Evolutionary conservation across 2,888 invertebrate species (phyloP), one percentile per base, ranked within the genome.

Genomic region (Orchesellides sinensis): DNA sequence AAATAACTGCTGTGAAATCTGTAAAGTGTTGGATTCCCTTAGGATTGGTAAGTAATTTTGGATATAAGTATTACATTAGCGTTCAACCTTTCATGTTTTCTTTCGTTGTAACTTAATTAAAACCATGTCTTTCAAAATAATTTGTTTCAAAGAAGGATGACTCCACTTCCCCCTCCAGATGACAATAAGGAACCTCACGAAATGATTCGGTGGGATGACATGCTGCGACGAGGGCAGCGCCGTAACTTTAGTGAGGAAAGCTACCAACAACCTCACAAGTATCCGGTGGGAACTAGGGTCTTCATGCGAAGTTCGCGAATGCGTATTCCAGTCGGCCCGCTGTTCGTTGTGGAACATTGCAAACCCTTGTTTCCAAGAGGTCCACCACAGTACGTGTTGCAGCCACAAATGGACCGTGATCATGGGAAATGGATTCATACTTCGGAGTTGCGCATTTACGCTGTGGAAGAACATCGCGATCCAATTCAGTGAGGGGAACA

Each of bases 331-430:
- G n/a, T 52, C 2, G 74, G 74, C 0, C 74, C 74, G 0, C 10
- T 74, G 29, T 65, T 29, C 25, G 52, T 74, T n/a, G 21, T 5
- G 63, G 74, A 74, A 19, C 52, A 52, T 17, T 74, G 65, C 29
- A 6, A n/a, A 14, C n/a, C 49, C 2, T 4, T 63, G 3, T 52
- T n/a, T n/a, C 65, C 29, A 3, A 0, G 10, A 12, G 74, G 74
- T 17, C 52, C 65, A 0, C 74, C 74, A 8, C 63, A 65, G 23
- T 74, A 74, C 35, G 23, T 74, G 17, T 23, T 74, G 21, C 74
- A 74, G 29, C 35, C 52, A 0, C 10, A 5, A n/a, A 40, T 73
- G 17, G 10, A 17, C n/a, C 54, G 69, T 21, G 69, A 69, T n/a
- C 52, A 69, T n/a, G 27, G 32, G 10, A 52, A 32, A 21, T 69